phyloP scores from a whole-genome alignment of 2,113 vertebrate genomes.

The Tachysurus vachellii region DNA sequence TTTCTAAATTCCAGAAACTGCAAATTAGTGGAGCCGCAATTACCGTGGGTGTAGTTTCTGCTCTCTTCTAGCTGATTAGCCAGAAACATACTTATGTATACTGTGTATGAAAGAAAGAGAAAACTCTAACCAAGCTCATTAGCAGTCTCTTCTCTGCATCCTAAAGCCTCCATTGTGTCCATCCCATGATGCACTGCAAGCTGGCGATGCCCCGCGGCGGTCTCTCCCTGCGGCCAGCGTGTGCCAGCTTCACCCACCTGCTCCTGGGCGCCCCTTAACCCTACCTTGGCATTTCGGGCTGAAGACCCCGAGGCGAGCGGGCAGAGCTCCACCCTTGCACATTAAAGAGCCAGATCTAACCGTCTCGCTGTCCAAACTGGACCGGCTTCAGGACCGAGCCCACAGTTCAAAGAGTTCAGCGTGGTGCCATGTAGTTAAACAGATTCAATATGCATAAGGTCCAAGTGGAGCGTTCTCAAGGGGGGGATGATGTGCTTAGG shows the following conservation, averaged over 20 bases:
- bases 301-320: slow-evolving; percentile 51
- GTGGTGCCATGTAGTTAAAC: slow-evolving; percentile 52
- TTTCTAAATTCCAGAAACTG: not conserved
- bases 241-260: slow-evolving; percentile 56
- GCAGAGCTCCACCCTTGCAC: slow-evolving; percentile 30
- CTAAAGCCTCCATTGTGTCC: slow-evolving; percentile 43
- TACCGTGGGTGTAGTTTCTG: not conserved
- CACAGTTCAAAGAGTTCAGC: slow-evolving; percentile 50
- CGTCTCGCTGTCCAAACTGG: slow-evolving; percentile 37
- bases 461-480: slow-evolving; percentile 51
- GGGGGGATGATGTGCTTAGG: not conserved
- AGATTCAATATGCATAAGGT: slow-evolving; percentile 52
- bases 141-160: slow-evolving; percentile 41
- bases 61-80: slow-evolving; percentile 20
- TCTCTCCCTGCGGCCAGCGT: slow-evolving; percentile 42
- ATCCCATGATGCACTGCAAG: slow-evolving; percentile 53
- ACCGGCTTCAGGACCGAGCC: slow-evolving; percentile 43
- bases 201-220: slow-evolving; percentile 47
- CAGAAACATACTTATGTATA: slow-evolving; percentile 16
- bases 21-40: not conserved
- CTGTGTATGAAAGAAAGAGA: slow-evolving; percentile 14
- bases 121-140: slow-evolving; percentile 36
- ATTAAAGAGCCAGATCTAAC: slow-evolving; percentile 40
- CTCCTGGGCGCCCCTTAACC: slow-evolving; percentile 51
- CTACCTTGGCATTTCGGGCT: slow-evolving; percentile 55